Conservation (phyloP, 2,888 invertebrate species). For the Cacoxenus indagator region DNA sequence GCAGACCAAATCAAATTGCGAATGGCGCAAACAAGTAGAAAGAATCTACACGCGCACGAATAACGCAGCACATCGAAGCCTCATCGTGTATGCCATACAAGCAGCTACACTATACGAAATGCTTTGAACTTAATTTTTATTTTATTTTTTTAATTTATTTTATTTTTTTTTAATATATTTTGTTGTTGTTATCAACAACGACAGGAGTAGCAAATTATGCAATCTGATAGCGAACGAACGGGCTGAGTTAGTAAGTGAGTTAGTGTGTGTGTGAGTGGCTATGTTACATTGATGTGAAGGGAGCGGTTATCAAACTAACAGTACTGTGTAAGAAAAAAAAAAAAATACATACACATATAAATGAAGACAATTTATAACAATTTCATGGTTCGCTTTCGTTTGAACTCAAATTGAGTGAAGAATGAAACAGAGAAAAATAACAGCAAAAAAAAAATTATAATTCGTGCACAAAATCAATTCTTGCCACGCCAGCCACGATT, state of each 20-base stretch:
- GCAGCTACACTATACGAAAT: constrained; percentile 26
- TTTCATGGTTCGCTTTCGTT: constrained; percentile 14
- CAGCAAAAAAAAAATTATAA: background rate
- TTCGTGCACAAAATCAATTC: constrained; percentile 13
- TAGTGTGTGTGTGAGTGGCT: background rate
- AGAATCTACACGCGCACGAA: background rate
- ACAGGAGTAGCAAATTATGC: background rate
- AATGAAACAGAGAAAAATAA: background rate
- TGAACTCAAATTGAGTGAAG: background rate
- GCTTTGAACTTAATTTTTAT: constrained; percentile 39
- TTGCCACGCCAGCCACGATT: constrained; percentile 7
- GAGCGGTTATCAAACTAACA: background rate
- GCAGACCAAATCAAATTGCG: no score
- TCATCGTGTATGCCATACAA: constrained; percentile 11
- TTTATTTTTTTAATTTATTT: no score
- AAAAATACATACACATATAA: background rate
- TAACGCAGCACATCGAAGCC: background rate
- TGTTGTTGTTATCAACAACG: no score
- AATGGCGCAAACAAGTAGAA: background rate
- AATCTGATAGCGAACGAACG: background rate
- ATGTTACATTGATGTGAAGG: background rate
- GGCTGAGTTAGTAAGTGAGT: background rate
- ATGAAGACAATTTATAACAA: constrained; percentile 15
- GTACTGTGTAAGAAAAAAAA: background rate
- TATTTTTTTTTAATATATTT: no score